Evolutionary conservation across 1,140 invertebrate genomes (phyloP), one percentile per base, ranked within the genome.

Genomic region (Aphelenchoides fujianensis): DNA sequence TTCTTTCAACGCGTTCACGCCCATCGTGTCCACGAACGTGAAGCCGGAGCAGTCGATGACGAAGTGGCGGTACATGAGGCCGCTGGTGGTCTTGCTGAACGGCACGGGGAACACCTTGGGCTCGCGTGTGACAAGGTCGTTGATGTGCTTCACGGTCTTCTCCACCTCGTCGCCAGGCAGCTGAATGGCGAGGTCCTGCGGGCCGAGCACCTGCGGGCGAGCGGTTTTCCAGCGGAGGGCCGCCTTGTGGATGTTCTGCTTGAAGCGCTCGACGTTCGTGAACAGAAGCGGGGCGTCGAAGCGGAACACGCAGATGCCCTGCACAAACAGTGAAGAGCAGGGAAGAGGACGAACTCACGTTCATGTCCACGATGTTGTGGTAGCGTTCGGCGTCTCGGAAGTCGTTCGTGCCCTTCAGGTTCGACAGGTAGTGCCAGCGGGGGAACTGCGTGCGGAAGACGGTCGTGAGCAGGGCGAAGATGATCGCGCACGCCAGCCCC

Each of bases 31-130:
- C 12, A 83, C 82, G 55, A 83, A 84, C 31, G 82, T 84, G 36
- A 83, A 84, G 19, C 83, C 82, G n/a, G 83, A 84, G 66, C 82
- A 83, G 53, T 83, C 82, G 35, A 83, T 73, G 23, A 83, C 71
- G 30, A 83, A 82, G 57, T 83, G 82, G 0, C 77, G 71, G 48
- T 72, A 78, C 1, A 77, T 48, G 19, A 82, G 32, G 0, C 59
- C 64, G 30, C 34, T 28, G 31, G 61, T 63, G n/a, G 41, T 23
- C 32, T 78, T 80, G 19, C 37, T 48, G 69, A 61, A 73, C 76
- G 71, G 23, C 16, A 77, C 36, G n/a, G 63, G 63, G 0, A 32
- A 30, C 19, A 36, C 32, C 16, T 12, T 34, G 23, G 63, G 63
- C 9, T 12, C 3, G 28, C 23, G 37, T 37, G 28, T 36, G 0